Conservation (phyloP, 2,113 vertebrate genomes). For the Gavialis gangeticus region DNA sequence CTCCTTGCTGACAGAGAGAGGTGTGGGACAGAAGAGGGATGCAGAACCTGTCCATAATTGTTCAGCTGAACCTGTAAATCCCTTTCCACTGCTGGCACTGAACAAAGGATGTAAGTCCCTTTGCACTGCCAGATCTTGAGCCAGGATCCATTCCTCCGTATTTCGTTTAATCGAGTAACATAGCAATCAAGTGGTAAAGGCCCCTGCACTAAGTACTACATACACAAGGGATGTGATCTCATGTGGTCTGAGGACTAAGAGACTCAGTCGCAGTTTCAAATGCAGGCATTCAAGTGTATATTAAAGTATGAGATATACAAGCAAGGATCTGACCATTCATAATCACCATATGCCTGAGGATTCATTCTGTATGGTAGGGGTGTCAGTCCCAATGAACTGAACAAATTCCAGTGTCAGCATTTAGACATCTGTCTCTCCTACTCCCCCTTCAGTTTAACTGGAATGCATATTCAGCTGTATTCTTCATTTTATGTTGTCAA, state of each 20-base stretch:
- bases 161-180: background rate
- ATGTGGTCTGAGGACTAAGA: background rate
- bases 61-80: background rate
- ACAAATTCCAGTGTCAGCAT: background rate
- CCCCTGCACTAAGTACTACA: background rate
- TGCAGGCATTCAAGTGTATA: constrained; percentile 15
- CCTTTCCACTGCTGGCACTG: background rate
- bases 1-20: background rate
- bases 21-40: background rate
- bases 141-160: background rate
- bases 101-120: background rate
- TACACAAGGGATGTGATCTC: background rate
- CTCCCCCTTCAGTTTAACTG: background rate
- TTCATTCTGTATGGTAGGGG: background rate
- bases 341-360: background rate
- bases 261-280: background rate
- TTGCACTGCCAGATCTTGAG: background rate
- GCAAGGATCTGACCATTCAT: background rate
- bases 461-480: background rate
- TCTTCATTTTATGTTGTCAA: background rate
- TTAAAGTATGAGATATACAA: background rate
- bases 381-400: constrained; percentile 1
- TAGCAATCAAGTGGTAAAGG: too few species aligned
- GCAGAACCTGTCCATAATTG: background rate
- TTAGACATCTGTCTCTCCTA: background rate